Evolutionary conservation across 2,797 vertebrate genomes (phyloP).

Genomic region (Oceanodroma leucorhoa): DNA sequence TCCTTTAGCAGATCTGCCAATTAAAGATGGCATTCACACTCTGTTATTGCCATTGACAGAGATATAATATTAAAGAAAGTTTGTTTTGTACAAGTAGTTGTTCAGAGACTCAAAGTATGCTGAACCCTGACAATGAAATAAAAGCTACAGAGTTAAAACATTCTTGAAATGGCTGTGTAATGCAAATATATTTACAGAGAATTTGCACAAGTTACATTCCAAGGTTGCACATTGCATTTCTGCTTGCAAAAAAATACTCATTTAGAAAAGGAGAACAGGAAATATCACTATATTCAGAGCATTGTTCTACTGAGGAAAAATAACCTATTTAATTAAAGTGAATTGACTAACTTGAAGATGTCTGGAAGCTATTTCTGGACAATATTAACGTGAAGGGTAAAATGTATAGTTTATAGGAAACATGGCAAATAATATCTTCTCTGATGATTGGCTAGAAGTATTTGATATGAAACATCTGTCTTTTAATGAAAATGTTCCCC

Average conservation of each 20-base stretch:
- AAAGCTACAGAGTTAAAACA: background rate
- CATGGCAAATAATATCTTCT: background rate
- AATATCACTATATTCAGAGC: background rate
- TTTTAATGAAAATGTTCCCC: background rate
- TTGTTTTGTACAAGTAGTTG: background rate
- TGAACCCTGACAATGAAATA: background rate
- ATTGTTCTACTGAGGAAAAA: conserved; percentile 23
- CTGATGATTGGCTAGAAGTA: background rate
- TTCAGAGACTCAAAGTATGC: background rate
- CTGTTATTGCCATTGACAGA: background rate
- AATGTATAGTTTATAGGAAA: background rate
- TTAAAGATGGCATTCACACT: background rate
- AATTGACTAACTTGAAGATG: background rate
- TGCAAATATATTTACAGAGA: background rate
- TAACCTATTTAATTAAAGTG: background rate
- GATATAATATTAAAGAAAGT: background rate
- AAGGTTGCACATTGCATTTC: background rate
- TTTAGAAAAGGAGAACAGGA: background rate
- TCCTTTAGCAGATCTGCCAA: background rate
- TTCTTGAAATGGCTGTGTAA: background rate
- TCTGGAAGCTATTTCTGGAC: conserved; percentile 27
- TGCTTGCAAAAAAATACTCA: background rate
- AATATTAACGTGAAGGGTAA: background rate
- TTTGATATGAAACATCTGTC: conserved; percentile 4
- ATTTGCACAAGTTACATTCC: background rate